phyloP scores from a whole-genome alignment of 1,140 invertebrate genomes.

The Cyphomyrmex costatus region DNA sequence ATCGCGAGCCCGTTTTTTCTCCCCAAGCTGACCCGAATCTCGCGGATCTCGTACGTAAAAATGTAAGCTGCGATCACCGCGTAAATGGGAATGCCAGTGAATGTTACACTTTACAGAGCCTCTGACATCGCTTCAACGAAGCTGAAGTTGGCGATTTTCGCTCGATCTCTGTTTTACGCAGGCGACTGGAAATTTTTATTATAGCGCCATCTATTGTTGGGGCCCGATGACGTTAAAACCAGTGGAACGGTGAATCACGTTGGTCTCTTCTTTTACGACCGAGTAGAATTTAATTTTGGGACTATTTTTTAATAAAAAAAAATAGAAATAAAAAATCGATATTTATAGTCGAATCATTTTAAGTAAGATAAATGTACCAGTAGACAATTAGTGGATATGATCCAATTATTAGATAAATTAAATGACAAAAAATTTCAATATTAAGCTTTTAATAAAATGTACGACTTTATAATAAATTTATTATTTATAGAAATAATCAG shows the following conservation, averaged over 20 bases:
- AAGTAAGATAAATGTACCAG: no score
- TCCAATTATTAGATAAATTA: no score
- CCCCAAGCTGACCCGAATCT: not conserved
- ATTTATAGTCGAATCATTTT: no score
- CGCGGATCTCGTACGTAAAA: not conserved
- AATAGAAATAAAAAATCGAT: no score
- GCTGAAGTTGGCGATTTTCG: not conserved
- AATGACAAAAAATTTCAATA: no score
- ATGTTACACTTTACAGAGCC: not conserved
- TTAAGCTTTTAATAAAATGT: no score
- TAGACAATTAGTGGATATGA: no score
- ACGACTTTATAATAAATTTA: no score
- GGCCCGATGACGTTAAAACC: no score
- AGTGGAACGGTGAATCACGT: not conserved
- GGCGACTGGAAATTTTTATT: not conserved
- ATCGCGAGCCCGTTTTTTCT: not conserved
- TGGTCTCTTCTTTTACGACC: not conserved
- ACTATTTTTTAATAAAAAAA: no score
- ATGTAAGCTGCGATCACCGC: not conserved
- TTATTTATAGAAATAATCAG: no score
- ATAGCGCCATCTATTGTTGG: not conserved
- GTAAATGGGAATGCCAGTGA: not conserved
- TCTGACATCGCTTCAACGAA: conserved; percentile 1
- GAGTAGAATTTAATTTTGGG: not conserved
- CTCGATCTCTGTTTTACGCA: conserved; percentile 3